A percentile compares a stretch with the other conserved stretches of the same genome.
Conservation (phyloP, 2,888 invertebrate genomes). For the Nowickia ferox region DNA sequence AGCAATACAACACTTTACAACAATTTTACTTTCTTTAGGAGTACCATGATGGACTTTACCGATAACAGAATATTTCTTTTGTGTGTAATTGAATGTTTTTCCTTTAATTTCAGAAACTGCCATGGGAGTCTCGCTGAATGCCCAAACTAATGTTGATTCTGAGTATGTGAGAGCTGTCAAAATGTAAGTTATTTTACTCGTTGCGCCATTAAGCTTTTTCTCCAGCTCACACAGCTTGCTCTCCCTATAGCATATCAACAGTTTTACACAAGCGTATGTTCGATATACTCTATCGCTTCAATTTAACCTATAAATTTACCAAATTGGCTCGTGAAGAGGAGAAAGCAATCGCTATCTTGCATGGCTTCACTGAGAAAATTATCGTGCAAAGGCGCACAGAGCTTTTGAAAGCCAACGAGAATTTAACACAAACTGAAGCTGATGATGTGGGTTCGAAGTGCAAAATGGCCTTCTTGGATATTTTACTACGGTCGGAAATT, state of each 20-base stretch:
- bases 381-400: slow-evolving; percentile 84
- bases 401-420: slow-evolving; percentile 75
- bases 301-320: slow-evolving; percentile 83
- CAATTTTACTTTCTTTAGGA: no score
- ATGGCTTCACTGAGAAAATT: slow-evolving; percentile 85
- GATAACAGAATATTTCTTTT: no score
- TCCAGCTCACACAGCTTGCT: neutral
- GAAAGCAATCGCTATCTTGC: slow-evolving; percentile 83
- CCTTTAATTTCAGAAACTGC: slow-evolving; percentile 89
- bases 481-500: slow-evolving; percentile 86
- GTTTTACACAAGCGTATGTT: slow-evolving; percentile 82
- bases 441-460: slow-evolving; percentile 85
- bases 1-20: no score
- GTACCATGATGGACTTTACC: no score
- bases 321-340: slow-evolving; percentile 85
- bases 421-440: slow-evolving; percentile 60
- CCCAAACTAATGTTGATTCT: slow-evolving; percentile 88
- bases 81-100: neutral
- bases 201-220: neutral
- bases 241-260: slow-evolving; percentile 79
- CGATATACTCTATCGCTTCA: slow-evolving; percentile 80
- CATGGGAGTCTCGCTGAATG: slow-evolving; percentile 91
- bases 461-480: slow-evolving; percentile 88
- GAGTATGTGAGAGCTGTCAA: slow-evolving; percentile 90
- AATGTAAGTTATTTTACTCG: slow-evolving; percentile 84